Percentiles rank a stretch among this genome's conserved stretches.
Evolutionary conservation across 2,888 invertebrate genomes (phyloP).

Genomic region (Nephrotoma guestfalica): DNA sequence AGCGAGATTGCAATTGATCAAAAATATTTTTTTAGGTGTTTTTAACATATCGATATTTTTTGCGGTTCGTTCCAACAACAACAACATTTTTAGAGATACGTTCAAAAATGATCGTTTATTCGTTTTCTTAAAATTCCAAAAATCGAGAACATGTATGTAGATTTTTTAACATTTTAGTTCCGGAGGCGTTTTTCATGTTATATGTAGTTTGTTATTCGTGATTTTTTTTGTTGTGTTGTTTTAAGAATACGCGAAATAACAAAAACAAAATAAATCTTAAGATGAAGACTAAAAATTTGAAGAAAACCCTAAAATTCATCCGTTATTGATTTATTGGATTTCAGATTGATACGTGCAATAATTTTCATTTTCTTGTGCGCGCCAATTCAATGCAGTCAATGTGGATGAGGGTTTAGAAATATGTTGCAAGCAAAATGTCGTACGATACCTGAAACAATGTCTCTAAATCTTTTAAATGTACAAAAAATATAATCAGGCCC

Average conservation of each 20-base stretch:
- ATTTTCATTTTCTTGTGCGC: not conserved
- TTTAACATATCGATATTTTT: not conserved
- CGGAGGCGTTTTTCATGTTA: not conserved
- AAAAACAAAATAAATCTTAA: not conserved
- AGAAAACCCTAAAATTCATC: not conserved
- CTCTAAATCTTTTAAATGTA: no score
- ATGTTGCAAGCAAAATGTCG: not conserved
- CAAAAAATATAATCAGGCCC: not conserved
- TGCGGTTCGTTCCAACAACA: not conserved
- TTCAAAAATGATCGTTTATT: not conserved
- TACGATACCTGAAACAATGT: not conserved
- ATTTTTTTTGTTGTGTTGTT: not conserved
- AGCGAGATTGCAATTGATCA: not conserved
- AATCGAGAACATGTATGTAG: not conserved
- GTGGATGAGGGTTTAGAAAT: not conserved
- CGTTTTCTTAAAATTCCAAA: not conserved
- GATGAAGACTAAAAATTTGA: not conserved
- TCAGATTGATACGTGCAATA: not conserved
- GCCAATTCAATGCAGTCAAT: not conserved
- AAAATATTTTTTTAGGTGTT: not conserved
- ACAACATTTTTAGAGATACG: not conserved
- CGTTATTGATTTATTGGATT: not conserved
- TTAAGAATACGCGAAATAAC: not conserved
- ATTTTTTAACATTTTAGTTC: not conserved
- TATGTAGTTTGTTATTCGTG: not conserved